Evolutionary conservation across 2,113 vertebrate genomes (phyloP), one percentile per base, ranked within the genome.

Genomic region (Xiphophorus hellerii): DNA sequence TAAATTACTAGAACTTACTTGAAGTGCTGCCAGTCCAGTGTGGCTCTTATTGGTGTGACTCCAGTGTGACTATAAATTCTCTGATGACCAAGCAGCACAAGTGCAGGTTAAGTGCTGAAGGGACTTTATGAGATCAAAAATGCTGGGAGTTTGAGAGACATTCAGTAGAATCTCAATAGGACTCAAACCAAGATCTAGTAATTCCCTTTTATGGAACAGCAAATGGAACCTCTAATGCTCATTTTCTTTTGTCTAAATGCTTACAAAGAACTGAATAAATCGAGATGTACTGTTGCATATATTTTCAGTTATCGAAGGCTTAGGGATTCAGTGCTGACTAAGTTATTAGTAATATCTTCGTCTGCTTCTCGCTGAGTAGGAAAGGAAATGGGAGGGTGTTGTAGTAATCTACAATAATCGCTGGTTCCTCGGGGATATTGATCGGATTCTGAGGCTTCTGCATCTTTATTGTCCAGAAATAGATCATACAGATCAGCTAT

Each of bases 361-460:
- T 84, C 62, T 71, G 74, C 79, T 76, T 71, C 76, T 85, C 84
- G 76, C 80, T 78, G 78, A 85, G 62, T n/a, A 4, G 66, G 66
- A 51, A 37, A 80, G 77, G 85, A 89, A 83, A 80, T 76, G 77
- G 76, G 73, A 80, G 75, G 48, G 54, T 65, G 69, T 66, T 78
- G 29, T 74, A 39, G 67, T 82, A 71, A 79, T 83, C 73, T 76
- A 62, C 77, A 71, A 62, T 83, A 77, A 89, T 84, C 69, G 65
- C 66, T 78, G 70, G 66, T 74, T 88, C 77, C 84, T 84, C 61
- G 39, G 66, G 66, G 54, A 61, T 88, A 91, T 92, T 89, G 91
- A 92, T 91, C 70, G 4, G 74, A 75, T 61, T 31, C 6, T 2
- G 12, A 79, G 81, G 74, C 73, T 77, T 58, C 74, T 69, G 82